Base-by-base conservation (phyloP, 2,888 invertebrate species). In the Archaeoteleia sp. region DNA sequence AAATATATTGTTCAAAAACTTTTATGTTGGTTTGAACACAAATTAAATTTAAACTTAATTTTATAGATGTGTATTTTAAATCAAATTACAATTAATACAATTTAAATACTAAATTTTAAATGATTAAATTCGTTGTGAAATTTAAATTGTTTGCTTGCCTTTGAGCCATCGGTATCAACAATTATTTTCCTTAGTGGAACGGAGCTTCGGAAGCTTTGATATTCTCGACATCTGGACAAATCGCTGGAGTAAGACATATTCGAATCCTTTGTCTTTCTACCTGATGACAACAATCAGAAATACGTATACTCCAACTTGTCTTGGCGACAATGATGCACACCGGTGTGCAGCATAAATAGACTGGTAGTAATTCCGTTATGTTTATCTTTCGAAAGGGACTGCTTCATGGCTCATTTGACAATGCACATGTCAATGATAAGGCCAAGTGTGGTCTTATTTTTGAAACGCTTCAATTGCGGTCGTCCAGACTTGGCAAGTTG, bases 131-230 rank as follows among this genome's bases (percentile, higher is more conserved):
- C n/a, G n/a, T n/a, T n/a, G n/a, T n/a, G n/a, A n/a, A n/a, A n/a
- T n/a, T n/a, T n/a, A n/a, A n/a, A n/a, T n/a, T 66, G 43, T 43
- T 63, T 58, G 76, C 83, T 87, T 87, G 93, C 93, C 89, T 94
- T 94, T 43, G 90, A 88, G 51, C 91, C 89, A 81, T 94, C 92
- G 34, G 91, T 89, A 85, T 95, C 95, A 20, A 95, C 94, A 43
- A 92, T 89, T 63, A 94, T 90, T 87, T 91, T 92, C 75, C 91
- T 87, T 32, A 93, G 86, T 1, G 94, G 92, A 60, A 94, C 89
- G 74, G 91, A 92, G 79, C 93, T 92, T 71, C 93, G 88, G 83
- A 93, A 94, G 84, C 93, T 93, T 46, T 91, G 86, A 86, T 94
- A 94, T 85, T 94, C 94, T 76, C 89, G 90, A 6, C 92, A 92